Conservation (phyloP, 1,140 invertebrate genomes). For the Papilio xuthus region DNA sequence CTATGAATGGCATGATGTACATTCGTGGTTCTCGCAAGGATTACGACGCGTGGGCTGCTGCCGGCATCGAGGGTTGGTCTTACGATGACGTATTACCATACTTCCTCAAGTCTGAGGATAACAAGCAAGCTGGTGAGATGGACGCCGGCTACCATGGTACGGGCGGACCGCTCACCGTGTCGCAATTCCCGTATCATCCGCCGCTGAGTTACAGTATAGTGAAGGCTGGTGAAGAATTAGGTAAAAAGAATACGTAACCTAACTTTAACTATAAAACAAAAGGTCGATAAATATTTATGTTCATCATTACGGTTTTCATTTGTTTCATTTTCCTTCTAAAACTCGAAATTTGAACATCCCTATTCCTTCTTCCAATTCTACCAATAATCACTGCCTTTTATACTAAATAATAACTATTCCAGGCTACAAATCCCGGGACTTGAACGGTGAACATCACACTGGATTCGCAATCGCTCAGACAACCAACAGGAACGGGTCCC, state of each 20-base stretch:
- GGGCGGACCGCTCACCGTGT: conserved; percentile 90
- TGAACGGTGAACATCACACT: conserved; percentile 91
- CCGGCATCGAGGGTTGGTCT: conserved; percentile 94
- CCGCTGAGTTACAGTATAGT: conserved; percentile 92
- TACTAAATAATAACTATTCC: conserved; percentile 18
- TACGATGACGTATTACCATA: conserved; percentile 94
- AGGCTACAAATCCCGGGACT: conserved; percentile 90
- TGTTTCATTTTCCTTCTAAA: too few relatives aligned
- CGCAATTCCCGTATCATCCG: conserved; percentile 93
- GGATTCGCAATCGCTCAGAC: conserved; percentile 94
- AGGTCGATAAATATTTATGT: too few relatives aligned
- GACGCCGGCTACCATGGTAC: conserved; percentile 89
- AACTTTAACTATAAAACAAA: too few relatives aligned
- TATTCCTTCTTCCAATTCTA: too few relatives aligned
- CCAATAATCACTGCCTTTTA: too few relatives aligned
- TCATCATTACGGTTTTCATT: too few relatives aligned
- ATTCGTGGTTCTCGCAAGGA: conserved; percentile 95
- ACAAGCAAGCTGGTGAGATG: conserved; percentile 84
- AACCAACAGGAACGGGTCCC: conserved; percentile 93
- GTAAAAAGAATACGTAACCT: conserved; percentile 58
- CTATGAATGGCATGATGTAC: conserved; percentile 98
- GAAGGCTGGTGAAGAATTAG: conserved; percentile 91
- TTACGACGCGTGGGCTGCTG: conserved; percentile 94
- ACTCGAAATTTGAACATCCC: too few relatives aligned
- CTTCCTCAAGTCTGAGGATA: conserved; percentile 94